These are phyloP conservation scores for Gallinago media DNA, from an alignment of 2,113 vertebrate species.

Conservation along the genomic window DNA sequence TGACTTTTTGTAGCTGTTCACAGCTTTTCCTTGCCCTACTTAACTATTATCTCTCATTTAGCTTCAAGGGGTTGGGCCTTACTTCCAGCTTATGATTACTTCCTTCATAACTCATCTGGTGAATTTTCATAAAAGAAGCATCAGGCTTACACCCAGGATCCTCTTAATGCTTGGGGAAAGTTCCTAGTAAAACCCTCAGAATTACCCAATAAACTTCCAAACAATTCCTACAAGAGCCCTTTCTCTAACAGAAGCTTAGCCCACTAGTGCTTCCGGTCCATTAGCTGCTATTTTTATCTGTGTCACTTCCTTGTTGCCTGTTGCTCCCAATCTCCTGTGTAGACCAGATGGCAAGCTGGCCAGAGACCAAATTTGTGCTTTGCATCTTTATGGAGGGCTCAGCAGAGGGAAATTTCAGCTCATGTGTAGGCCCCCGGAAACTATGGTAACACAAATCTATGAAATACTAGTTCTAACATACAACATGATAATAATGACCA, in stretches of 20 bases:
- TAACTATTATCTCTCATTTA: background rate
- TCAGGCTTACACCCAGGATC: background rate
- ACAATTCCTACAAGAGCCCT: accelerated
- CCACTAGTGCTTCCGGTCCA: background rate
- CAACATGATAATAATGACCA: background rate
- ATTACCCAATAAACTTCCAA: background rate
- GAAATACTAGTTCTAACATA: background rate
- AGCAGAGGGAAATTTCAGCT: background rate
- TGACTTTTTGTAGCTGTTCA: background rate
- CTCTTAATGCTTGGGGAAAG: background rate
- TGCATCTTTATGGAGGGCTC: background rate
- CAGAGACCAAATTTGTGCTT: background rate
- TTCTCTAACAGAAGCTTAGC: background rate
- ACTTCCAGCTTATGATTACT: background rate
- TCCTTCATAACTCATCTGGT: background rate
- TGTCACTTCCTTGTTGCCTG: background rate
- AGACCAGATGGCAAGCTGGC: background rate
- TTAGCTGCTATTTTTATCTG: background rate
- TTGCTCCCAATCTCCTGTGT: background rate
- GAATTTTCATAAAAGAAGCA: background rate
- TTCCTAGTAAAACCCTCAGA: background rate
- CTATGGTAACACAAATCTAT: background rate
- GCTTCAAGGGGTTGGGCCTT: background rate
- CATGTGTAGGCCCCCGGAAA: accelerated
- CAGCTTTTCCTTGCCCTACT: background rate